phyloP scores from a whole-genome alignment of 2,797 vertebrate genomes.

The Alauda arvensis region DNA sequence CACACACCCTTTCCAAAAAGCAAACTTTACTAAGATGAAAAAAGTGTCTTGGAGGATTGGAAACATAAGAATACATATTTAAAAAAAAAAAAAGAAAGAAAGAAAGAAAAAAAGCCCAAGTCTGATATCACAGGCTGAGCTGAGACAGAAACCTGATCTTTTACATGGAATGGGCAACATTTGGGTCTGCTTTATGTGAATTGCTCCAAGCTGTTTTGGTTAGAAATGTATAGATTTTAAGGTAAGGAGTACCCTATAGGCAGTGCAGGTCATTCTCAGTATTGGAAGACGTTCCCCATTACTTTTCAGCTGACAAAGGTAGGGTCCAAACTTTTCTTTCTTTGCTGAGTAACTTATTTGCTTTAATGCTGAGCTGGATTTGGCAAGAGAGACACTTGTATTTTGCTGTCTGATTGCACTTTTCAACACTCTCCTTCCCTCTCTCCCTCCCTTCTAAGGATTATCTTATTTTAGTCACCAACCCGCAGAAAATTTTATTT shows the following conservation, averaged over 20 bases:
- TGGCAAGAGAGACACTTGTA: conserved; percentile 20
- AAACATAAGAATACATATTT: conserved; percentile 74
- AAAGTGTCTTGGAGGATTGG: conserved; percentile 69
- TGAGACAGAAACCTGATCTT: conserved; percentile 78
- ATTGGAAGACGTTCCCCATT: conserved; percentile 64
- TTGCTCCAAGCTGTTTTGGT: conserved; percentile 83
- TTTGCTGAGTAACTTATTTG: conserved; percentile 36
- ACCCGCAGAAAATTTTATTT: neutral
- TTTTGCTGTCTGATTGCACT: conserved; percentile 24
- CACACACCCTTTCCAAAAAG: conserved; percentile 45
- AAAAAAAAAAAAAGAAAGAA: conserved; percentile 5
- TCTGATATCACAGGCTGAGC: conserved; percentile 71
- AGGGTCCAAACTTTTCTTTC: conserved; percentile 65
- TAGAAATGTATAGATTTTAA: conserved; percentile 78
- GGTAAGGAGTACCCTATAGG: conserved; percentile 66
- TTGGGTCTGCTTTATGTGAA: conserved; percentile 81
- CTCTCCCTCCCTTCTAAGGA: neutral
- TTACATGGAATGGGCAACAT: conserved; percentile 77
- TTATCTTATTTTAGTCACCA: conserved; percentile 3
- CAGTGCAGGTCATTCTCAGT: conserved; percentile 67
- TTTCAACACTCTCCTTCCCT: conserved; percentile 31
- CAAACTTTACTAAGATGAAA: conserved; percentile 65
- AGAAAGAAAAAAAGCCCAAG: conserved; percentile 14
- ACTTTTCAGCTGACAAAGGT: conserved; percentile 73
- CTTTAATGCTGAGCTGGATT: conserved; percentile 2